phyloP scores from a whole-genome alignment of 2,888 invertebrate species.

The Melieria omissa region DNA sequence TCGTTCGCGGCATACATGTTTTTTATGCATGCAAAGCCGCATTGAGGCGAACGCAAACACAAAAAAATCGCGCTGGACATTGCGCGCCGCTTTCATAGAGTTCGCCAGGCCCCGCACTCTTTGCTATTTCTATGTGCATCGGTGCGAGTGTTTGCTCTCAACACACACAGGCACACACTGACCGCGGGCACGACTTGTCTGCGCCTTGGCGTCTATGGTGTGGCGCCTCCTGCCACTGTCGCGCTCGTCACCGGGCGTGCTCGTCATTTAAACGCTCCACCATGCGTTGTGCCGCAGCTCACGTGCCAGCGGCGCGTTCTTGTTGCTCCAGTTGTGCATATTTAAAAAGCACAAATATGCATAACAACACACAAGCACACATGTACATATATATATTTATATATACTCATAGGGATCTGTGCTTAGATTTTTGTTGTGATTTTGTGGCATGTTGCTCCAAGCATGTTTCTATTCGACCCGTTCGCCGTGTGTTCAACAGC shows the following conservation, averaged over 20 bases:
- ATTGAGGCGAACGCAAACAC: neutral
- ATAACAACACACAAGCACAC: neutral
- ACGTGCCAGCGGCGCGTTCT: no score
- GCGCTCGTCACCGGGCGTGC: slow-evolving; percentile 9
- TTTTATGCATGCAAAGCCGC: neutral
- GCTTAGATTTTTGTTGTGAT: slow-evolving; percentile 23
- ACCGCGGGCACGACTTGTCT: slow-evolving; percentile 24
- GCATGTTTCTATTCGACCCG: no score
- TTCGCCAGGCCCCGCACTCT: no score
- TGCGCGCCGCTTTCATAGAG: no score
- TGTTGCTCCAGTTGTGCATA: slow-evolving; percentile 1
- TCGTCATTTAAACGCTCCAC: slow-evolving; percentile 28
- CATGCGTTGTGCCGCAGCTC: slow-evolving; percentile 3
- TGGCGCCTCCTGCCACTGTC: neutral
- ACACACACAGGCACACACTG: neutral
- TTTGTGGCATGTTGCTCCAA: neutral
- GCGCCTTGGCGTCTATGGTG: neutral
- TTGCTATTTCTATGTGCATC: no score
- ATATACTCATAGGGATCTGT: slow-evolving; percentile 1
- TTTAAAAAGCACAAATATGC: neutral
- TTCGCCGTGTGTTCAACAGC: no score
- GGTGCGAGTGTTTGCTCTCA: no score
- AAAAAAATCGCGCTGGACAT: neutral
- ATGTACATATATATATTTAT: neutral
- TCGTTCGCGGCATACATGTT: neutral